Evolutionary conservation across 2,888 invertebrate species (phyloP).

Genomic region (Euplexia lucipara): DNA sequence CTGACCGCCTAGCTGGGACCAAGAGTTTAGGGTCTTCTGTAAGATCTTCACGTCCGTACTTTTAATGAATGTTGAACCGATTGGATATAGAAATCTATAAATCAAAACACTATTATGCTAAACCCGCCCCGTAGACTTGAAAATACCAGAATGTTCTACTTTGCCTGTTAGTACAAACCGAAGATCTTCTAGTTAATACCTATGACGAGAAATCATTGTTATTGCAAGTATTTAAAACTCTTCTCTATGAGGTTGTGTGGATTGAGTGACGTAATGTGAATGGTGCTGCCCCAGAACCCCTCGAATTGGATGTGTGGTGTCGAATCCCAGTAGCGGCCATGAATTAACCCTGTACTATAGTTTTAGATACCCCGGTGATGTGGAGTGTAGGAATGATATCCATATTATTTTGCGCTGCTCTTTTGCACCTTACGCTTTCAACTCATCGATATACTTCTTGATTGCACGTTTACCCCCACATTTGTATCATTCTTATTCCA

Average conservation of each 20-base stretch:
- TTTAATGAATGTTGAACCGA: constrained; percentile 41
- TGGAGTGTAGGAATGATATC: constrained; percentile 77
- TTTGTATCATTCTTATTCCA: constrained; percentile 66
- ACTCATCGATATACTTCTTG: constrained; percentile 70
- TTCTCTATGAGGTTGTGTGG: constrained; percentile 87
- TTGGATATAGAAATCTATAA: constrained; percentile 29
- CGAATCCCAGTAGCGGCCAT: constrained; percentile 81
- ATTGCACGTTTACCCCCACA: constrained; percentile 75
- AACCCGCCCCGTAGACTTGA: constrained; percentile 52
- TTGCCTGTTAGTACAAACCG: constrained; percentile 44
- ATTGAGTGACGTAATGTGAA: constrained; percentile 86
- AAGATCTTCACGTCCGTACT: constrained; percentile 33
- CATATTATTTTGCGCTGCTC: constrained; percentile 78
- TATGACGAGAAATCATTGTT: constrained; percentile 30
- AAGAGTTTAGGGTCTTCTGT: constrained; percentile 15
- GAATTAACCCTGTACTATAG: constrained; percentile 77
- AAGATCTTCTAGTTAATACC: constrained; percentile 46
- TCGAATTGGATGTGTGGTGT: constrained; percentile 85
- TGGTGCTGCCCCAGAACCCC: constrained; percentile 89
- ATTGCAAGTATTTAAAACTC: constrained; percentile 40
- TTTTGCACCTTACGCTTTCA: constrained; percentile 77
- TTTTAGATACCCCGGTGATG: constrained; percentile 79
- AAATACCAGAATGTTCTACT: constrained; percentile 49
- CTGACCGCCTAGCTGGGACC: constrained; percentile 34
- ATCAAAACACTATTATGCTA: constrained; percentile 44